Conservation (phyloP, 2,113 vertebrate genomes). For the Antennarius striatus region DNA sequence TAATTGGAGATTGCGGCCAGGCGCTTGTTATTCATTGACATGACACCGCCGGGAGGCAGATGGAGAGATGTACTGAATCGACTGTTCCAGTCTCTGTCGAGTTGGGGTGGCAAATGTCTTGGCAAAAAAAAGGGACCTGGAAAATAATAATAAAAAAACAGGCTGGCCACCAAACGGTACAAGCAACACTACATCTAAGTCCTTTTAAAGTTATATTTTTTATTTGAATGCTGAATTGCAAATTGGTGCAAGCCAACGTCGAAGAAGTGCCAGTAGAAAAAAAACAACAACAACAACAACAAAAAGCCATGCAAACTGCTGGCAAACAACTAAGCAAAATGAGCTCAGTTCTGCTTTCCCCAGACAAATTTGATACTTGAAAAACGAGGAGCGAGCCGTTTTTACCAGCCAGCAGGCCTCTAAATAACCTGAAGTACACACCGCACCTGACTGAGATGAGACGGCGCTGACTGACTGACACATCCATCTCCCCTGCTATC, state of each 20-base stretch:
- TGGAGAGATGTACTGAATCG: conserved; percentile 65
- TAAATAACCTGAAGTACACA: conserved; percentile 59
- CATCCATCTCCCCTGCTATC: conserved; percentile 69
- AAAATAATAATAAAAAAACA: conserved; percentile 23
- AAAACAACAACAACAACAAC: background rate
- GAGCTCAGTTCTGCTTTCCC: conserved; percentile 25
- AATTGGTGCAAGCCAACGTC: conserved; percentile 21
- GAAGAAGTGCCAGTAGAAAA: background rate
- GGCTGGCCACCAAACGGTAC: conserved; percentile 15
- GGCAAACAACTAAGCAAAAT: conserved; percentile 44
- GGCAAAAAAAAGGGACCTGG: conserved; percentile 7
- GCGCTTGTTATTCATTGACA: conserved; percentile 72
- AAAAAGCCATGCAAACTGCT: conserved; percentile 1
- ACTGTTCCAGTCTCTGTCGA: conserved; percentile 60
- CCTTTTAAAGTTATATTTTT: conserved; percentile 8
- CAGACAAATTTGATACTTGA: conserved; percentile 45
- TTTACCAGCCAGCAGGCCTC: conserved; percentile 46
- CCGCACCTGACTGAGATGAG: conserved; percentile 64
- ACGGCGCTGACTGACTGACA: conserved; percentile 67
- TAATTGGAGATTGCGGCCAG: conserved; percentile 70
- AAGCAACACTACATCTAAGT: conserved; percentile 11
- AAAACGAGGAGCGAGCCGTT: conserved; percentile 12
- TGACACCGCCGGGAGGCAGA: conserved; percentile 59
- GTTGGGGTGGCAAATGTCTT: conserved; percentile 14
- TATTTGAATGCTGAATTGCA: conserved; percentile 21